Conservation (phyloP, 2,888 invertebrate species). For the Cancer borealis region DNA sequence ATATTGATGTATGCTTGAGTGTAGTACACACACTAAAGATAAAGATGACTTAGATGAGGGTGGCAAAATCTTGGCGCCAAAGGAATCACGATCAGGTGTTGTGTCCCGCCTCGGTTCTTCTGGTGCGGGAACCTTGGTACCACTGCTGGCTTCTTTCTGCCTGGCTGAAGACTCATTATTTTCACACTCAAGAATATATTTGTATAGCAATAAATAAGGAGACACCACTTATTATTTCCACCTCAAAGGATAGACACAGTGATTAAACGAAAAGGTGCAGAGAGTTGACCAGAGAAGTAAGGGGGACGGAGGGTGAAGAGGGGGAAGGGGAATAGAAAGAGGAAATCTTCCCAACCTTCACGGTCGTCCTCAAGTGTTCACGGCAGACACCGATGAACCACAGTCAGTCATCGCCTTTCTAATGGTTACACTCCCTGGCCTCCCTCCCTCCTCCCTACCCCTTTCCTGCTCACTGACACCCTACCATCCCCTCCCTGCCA, state of each 20-base stretch:
- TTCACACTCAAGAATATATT: constrained; percentile 69
- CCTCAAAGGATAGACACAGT: constrained; percentile 61
- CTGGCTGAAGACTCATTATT: constrained; percentile 54
- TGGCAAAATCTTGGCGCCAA: not conserved
- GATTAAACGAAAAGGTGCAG: constrained; percentile 49
- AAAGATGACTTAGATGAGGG: not conserved
- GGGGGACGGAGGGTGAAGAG: not conserved
- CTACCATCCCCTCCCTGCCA: not conserved
- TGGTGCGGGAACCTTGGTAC: constrained; percentile 38
- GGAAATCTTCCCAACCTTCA: not conserved
- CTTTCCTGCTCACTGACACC: not conserved
- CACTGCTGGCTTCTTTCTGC: constrained; percentile 44
- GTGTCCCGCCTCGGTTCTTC: too few species aligned
- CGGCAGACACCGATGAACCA: not conserved
- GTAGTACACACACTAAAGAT: not conserved
- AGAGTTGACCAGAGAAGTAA: not conserved
- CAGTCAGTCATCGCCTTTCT: not conserved
- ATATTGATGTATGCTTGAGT: not conserved
- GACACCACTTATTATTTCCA: constrained; percentile 60
- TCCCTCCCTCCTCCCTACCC: not conserved
- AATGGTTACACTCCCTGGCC: not conserved
- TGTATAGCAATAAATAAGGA: constrained; percentile 68
- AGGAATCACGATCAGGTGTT: not conserved
- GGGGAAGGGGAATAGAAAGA: not conserved
- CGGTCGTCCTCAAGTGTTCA: not conserved